Percentiles rank a stretch among this genome's conserved stretches.
Evolutionary conservation across 2,113 vertebrate species (phyloP).

Genomic region (Chauna torquata): DNA sequence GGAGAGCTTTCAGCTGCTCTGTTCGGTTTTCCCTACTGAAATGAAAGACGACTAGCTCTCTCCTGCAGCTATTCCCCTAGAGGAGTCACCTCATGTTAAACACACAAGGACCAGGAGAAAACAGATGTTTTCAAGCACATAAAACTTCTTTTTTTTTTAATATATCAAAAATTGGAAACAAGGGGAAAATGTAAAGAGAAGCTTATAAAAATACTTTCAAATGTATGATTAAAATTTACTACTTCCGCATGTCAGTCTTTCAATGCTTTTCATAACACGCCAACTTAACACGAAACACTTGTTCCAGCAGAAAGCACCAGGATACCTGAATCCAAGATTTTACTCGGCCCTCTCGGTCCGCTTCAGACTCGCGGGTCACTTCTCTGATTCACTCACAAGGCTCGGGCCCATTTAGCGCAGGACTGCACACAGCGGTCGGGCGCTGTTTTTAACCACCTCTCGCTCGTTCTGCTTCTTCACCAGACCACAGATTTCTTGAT

Average conservation of each 20-base stretch:
- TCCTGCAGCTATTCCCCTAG: neutral
- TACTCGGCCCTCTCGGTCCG: neutral
- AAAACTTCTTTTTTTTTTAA: neutral
- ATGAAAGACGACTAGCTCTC: neutral
- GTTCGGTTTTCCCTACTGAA: neutral
- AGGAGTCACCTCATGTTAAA: neutral
- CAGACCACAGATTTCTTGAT: neutral
- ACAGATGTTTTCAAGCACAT: neutral
- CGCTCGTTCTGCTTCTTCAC: neutral
- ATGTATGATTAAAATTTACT: neutral
- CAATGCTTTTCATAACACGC: neutral
- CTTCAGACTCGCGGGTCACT: neutral
- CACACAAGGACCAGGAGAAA: neutral
- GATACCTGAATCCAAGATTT: neutral
- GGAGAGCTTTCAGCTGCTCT: accelerated
- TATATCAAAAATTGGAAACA: neutral
- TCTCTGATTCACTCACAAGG: neutral
- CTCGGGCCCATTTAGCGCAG: neutral
- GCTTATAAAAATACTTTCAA: neutral
- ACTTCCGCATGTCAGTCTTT: neutral
- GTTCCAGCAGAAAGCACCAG: neutral
- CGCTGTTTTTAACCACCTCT: neutral
- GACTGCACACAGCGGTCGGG: neutral
- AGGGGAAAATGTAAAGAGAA: neutral
- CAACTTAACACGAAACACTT: neutral